Base-by-base conservation (phyloP, 2,888 invertebrate species). In the Bhutanitis thaidina region DNA sequence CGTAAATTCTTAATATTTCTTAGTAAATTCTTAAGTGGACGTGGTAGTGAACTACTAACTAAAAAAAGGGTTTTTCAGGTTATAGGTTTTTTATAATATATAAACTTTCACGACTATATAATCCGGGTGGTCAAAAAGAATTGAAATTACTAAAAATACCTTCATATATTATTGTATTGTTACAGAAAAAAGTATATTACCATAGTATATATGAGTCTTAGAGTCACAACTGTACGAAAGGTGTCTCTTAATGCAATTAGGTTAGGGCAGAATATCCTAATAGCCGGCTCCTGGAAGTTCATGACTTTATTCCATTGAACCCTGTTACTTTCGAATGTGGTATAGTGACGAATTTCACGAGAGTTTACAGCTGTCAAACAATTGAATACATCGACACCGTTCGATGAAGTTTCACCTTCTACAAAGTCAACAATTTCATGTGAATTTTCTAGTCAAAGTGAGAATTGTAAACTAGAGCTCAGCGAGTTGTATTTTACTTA, bases 231-330 rank as follows among this genome's bases (percentile, higher is more conserved):
- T 10, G 86, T 85, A 38, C 90, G 76, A 59, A 92, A 91, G n/a
- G 91, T 91, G 58, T 92, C 87, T 47, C 91, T 79, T 50, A 92
- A 63, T 10, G 87, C 79, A 0, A 53, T 54, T 14, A 91, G 76
- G 57, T 91, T 87, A 0, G 90, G 83, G 51, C 90, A 84, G 49
- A 90, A 90, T 46, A 92, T 82, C 59, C 71, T 74, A 14, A 92
- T 57, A 1, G 89, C 68, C 1, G 91, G 90, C 56, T 90, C 88
- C 36, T 84, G 85, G 61, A 91, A 91, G 61, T 80, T 84, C 71
- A 92, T 90, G 1, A 90, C 60, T 61, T 90, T 90, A 53, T 77
- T 80, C 91, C 91, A 92, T 34, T 79, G 78, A 9, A 90, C 71
- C 48, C 71, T 77, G 56, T 85, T 90, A 52, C 90, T 90, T 65